Evolutionary conservation across 2,888 invertebrate species (phyloP), one percentile per base, ranked within the genome.

Genomic region (Euzophera pinguis): DNA sequence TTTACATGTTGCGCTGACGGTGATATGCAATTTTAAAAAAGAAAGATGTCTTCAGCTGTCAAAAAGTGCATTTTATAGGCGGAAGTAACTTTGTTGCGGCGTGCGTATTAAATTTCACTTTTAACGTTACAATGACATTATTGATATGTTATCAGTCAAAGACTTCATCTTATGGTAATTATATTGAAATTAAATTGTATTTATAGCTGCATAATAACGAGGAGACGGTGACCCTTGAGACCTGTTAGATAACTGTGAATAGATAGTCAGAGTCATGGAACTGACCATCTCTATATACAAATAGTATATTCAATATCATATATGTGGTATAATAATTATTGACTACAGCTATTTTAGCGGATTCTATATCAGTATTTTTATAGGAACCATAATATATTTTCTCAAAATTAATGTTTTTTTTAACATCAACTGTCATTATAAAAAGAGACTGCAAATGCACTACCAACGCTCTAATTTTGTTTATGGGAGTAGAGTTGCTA

Each of bases 121-220:
- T 75, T 52, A 66, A 61, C 62, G 60, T 54, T 62, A 60, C 58
- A 69, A 63, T 63, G 61, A 65, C 65, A 67, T 68, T 77, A 78
- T 78, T 75, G 74, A 76, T 69, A 71, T 66, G 69, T 78, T 87
- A 89, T 87, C 85, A 85, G 86, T 84, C 85, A 84, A 81, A 85
- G 88, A 87, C 86, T 81, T 77, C 73, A 76, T 75, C 83, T 78
- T 75, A 73, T 74, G 71, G 74, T 86, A 82, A 88, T 86, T 84
- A 87, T 78, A 22, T 32, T 85, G 79, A 81, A 86, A 85, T 83
- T 84, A 81, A 84, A 86, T 78, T 74, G 81, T 86, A 87, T 87
- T 86, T 85, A 88, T 88, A 84, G 75, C 69, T 60, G 73, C 73
- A 75, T 76, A 78, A 77, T 73, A 75, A 75, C 68, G 69, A 69